Conservation (phyloP, 2,113 vertebrate species). For the Campylorhamphus procurvoides region DNA sequence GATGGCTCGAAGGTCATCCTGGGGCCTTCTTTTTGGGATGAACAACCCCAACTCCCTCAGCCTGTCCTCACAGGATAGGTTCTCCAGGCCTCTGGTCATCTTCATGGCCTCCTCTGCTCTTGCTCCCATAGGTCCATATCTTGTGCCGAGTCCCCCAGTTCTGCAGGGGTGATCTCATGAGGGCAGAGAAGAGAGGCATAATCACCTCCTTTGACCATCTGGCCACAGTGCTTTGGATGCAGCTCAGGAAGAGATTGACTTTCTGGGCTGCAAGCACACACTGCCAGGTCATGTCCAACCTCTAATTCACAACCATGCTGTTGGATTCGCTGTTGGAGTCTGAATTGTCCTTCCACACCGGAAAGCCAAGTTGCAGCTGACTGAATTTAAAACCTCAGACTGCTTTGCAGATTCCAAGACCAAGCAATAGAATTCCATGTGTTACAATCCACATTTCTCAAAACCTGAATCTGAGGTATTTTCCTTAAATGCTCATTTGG, state of each 20-base stretch:
- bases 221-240: neutral
- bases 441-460: neutral
- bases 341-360: neutral
- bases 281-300: accelerated
- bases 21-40: neutral
- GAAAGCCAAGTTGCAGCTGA: neutral
- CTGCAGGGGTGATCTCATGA: accelerated
- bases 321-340: neutral
- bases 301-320: neutral
- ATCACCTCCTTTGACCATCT: neutral
- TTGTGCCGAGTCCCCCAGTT: neutral
- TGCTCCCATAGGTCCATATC: neutral
- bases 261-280: too few relatives aligned
- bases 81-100: neutral
- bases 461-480: neutral
- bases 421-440: accelerated
- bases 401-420: neutral
- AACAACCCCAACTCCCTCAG: neutral
- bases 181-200: neutral
- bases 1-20: too few relatives aligned
- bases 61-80: accelerated
- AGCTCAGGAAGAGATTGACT: neutral
- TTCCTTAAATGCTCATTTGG: neutral
- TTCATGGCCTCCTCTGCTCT: neutral
- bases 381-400: neutral